Percentiles rank a stretch among this genome's conserved stretches.
These are phyloP conservation scores for Gila robusta DNA, from an alignment of 2,797 vertebrate genomes.

Conservation along the genomic window DNA sequence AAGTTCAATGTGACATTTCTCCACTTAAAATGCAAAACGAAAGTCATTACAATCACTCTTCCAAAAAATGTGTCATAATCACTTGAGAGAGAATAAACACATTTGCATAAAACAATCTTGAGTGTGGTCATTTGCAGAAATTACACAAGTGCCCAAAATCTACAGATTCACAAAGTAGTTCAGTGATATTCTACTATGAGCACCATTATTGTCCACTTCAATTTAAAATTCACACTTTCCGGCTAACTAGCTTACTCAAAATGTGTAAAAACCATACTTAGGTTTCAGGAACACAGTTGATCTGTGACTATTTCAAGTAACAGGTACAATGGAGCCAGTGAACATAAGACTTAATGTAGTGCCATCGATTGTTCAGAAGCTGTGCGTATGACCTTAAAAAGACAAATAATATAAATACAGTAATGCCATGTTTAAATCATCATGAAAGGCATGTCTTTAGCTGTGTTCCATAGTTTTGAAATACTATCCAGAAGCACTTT, in stretches of 20 bases:
- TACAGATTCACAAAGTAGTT: constrained; percentile 29
- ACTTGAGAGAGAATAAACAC: constrained; percentile 24
- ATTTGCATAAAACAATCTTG: constrained; percentile 60
- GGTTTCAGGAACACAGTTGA: constrained; percentile 27
- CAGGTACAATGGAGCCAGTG: constrained; percentile 46
- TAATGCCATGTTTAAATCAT: constrained; percentile 34
- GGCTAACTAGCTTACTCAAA: constrained; percentile 36
- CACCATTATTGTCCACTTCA: constrained; percentile 54
- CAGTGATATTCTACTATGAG: constrained; percentile 37
- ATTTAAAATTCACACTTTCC: constrained; percentile 19
- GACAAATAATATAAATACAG: constrained; percentile 35
- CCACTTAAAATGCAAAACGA: constrained; percentile 29
- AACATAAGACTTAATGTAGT: constrained; percentile 51
- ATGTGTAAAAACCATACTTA: constrained; percentile 35
- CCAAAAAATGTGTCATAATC: constrained; percentile 3
- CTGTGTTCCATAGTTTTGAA: not conserved
- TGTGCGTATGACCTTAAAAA: constrained; percentile 48
- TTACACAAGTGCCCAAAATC: constrained; percentile 55
- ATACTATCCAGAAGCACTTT: constrained; percentile 1
- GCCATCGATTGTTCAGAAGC: constrained; percentile 41
- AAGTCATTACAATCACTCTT: constrained; percentile 28
- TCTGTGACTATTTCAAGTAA: constrained; percentile 62
- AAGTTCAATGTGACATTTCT: constrained; percentile 36
- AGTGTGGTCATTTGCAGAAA: constrained; percentile 61
- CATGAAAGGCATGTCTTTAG: constrained; percentile 35